Evolutionary conservation across 2,113 vertebrate genomes (phyloP).

Genomic region (Eupsittula cactorum): DNA sequence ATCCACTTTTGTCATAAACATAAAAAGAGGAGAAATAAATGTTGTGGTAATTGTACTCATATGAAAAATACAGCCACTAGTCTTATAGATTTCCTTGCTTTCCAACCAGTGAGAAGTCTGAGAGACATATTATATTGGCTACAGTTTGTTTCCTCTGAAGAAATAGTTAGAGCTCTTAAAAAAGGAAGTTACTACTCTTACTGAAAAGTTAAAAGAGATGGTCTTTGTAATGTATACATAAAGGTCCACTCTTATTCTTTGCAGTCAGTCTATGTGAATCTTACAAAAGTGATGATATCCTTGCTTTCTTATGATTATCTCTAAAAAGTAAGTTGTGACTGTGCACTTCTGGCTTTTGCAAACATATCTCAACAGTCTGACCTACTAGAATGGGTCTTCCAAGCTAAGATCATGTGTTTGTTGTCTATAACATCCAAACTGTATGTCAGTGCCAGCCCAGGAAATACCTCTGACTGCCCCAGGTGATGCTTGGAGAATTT

Average conservation of each 20-base stretch:
- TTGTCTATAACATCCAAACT: background rate
- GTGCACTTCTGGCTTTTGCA: background rate
- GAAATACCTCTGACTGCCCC: background rate
- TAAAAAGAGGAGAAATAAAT: background rate
- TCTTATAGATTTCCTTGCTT: background rate
- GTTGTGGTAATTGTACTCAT: background rate
- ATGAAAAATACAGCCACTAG: background rate
- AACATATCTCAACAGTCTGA: background rate
- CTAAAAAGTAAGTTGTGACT: background rate
- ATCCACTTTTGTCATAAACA: background rate
- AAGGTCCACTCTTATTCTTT: background rate
- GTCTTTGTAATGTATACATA: background rate
- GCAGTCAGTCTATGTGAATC: background rate
- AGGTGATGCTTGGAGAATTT: background rate
- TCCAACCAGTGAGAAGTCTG: background rate
- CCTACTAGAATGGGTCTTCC: background rate
- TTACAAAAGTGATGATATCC: background rate
- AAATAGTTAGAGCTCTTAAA: background rate
- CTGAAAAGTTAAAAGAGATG: background rate
- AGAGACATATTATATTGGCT: background rate
- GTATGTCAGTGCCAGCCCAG: background rate
- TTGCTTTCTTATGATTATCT: background rate
- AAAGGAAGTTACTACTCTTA: background rate
- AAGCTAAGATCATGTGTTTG: background rate
- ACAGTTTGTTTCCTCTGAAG: background rate